Conservation (phyloP, 2,797 vertebrate species). For the Salarias fasciatus region DNA sequence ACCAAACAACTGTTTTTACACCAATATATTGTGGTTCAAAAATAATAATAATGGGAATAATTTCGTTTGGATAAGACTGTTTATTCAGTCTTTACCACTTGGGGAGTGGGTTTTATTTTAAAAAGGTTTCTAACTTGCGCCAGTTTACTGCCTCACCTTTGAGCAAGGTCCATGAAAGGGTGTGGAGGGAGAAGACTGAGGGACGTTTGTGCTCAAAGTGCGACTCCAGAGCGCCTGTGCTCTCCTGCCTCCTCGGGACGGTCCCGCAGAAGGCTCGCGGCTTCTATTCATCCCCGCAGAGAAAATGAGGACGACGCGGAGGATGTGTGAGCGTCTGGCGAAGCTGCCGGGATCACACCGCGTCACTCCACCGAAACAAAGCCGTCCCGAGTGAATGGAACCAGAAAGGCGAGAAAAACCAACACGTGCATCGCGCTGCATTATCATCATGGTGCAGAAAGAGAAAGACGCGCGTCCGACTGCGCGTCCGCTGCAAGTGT, state of each 20-base stretch:
- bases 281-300: constrained; percentile 6
- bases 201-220: constrained; percentile 5
- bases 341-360: not conserved
- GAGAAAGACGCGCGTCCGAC: constrained; percentile 6
- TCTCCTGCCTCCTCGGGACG: constrained; percentile 36
- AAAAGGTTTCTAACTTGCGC: not conserved
- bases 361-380: not conserved
- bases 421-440: constrained; percentile 2
- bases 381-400: not conserved
- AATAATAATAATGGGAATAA: no score
- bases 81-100: not conserved
- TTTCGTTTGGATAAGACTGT: not conserved
- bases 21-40: no score
- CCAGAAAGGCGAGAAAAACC: constrained; percentile 2
- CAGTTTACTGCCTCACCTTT: constrained; percentile 20
- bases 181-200: constrained; percentile 12
- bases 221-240: constrained; percentile 17
- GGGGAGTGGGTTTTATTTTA: constrained; percentile 1
- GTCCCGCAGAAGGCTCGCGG: constrained; percentile 37
- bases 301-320: not conserved
- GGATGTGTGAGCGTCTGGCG: no score
- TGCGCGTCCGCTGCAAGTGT: constrained; percentile 9
- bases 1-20: no score
- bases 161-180: constrained; percentile 51
- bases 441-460: constrained; percentile 8